phyloP scores from a whole-genome alignment of 2,797 vertebrate species.

The Lutra lutra region DNA sequence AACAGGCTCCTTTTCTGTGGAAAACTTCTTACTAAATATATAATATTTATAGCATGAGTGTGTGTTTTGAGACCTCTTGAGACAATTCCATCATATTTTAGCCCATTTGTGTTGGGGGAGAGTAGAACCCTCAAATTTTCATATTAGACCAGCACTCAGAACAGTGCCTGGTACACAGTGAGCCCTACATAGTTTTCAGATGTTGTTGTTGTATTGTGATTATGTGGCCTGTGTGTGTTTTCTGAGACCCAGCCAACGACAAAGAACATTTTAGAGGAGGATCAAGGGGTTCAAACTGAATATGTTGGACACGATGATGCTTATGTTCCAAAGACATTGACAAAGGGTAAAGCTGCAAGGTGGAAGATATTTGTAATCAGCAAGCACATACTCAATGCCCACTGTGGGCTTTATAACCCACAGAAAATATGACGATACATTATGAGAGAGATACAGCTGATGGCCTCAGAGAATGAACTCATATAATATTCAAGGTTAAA shows the following conservation, averaged over 20 bases:
- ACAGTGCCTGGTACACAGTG: fast-evolving
- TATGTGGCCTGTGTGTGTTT: not conserved
- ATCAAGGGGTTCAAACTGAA: not conserved
- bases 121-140: not conserved
- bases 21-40: too few species aligned
- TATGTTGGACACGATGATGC: not conserved
- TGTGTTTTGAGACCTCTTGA: not conserved
- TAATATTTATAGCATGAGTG: fast-evolving
- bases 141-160: not conserved
- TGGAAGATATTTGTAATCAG: fast-evolving
- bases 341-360: not conserved
- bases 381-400: not conserved
- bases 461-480: not conserved
- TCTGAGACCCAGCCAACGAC: not conserved
- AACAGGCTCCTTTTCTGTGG: not conserved
- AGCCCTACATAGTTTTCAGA: not conserved
- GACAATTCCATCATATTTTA: not conserved
- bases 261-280: not conserved
- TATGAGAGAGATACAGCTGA: fast-evolving
- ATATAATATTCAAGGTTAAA: not conserved
- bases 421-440: fast-evolving
- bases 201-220: not conserved
- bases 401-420: not conserved
- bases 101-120: not conserved
- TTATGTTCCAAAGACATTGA: not conserved